Conservation (phyloP, 2,888 invertebrate genomes). For the Acleris emargana region DNA sequence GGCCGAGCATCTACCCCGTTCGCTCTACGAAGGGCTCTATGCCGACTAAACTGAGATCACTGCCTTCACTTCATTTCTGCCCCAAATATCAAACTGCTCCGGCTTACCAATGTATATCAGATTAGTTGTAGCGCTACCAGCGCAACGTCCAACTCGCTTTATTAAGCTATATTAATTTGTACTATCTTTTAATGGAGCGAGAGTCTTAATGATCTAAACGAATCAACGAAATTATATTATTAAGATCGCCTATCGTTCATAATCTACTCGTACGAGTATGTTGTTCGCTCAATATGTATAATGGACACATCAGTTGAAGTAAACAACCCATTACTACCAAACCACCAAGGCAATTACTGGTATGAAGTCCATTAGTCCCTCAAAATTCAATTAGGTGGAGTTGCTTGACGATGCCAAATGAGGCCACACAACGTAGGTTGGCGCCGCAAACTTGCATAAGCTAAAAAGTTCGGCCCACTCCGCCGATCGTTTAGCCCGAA, state of each 20-base stretch:
- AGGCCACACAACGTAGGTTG: conserved; percentile 48
- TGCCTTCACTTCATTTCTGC: not conserved
- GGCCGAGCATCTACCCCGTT: conserved; percentile 91
- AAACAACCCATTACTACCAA: conserved; percentile 6
- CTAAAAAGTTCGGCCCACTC: conserved; percentile 58
- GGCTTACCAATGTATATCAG: not conserved
- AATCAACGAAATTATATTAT: not conserved
- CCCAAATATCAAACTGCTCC: not conserved
- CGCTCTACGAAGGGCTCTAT: conserved; percentile 92
- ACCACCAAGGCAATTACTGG: conserved; percentile 13
- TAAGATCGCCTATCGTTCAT: not conserved
- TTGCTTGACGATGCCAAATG: conserved; percentile 51
- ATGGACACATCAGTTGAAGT: conserved; percentile 8
- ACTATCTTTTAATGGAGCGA: not conserved
- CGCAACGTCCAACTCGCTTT: not conserved
- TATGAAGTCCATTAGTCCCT: conserved; percentile 23
- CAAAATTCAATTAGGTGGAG: conserved; percentile 45
- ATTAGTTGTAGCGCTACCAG: not conserved
- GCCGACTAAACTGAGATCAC: conserved; percentile 57
- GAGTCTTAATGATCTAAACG: not conserved
- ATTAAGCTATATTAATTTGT: not conserved
- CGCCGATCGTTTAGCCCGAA: conserved; percentile 58
- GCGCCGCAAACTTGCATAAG: conserved; percentile 58
- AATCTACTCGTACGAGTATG: no score
- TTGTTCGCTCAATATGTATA: conserved; percentile 6